Evolutionary conservation across 2,113 vertebrate species (phyloP).

Genomic region (Stomatorhinus ivindoensis): DNA sequence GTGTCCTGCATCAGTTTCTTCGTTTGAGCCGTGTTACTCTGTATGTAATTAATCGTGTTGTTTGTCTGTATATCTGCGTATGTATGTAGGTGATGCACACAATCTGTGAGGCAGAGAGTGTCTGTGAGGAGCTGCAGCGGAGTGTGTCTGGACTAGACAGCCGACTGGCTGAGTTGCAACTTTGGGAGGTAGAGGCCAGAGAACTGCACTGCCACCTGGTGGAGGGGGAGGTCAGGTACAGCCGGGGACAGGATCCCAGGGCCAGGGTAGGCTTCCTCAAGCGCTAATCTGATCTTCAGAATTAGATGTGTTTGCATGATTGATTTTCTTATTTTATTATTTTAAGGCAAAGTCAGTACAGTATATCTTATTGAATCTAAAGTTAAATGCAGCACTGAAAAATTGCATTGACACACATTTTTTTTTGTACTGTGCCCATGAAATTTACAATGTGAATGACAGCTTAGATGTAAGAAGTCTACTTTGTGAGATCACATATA

Average conservation of each 20-base stretch:
- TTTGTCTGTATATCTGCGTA: neutral
- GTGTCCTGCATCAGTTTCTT: neutral
- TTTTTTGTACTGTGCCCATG: neutral
- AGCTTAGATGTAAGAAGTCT: neutral
- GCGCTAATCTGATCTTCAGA: neutral
- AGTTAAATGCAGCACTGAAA: neutral
- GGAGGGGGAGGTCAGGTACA: constrained; percentile 34
- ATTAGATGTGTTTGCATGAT: neutral
- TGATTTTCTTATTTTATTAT: neutral
- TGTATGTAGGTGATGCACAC: constrained; percentile 50
- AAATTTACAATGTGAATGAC: neutral
- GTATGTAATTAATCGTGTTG: neutral
- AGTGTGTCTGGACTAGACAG: constrained; percentile 53
- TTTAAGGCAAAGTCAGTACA: neutral
- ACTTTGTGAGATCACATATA: neutral
- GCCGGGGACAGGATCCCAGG: constrained; percentile 47
- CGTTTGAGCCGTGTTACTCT: neutral
- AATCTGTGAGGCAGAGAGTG: constrained; percentile 51
- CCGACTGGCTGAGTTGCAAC: constrained; percentile 61
- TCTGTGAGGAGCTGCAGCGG: constrained; percentile 57
- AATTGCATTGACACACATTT: neutral
- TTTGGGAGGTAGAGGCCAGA: constrained; percentile 59
- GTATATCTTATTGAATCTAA: neutral
- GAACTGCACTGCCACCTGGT: constrained; percentile 51
- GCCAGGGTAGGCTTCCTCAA: constrained; percentile 40